Evolutionary conservation across 2,888 invertebrate species (phyloP).

Genomic region (Lasioglossum lativentre): DNA sequence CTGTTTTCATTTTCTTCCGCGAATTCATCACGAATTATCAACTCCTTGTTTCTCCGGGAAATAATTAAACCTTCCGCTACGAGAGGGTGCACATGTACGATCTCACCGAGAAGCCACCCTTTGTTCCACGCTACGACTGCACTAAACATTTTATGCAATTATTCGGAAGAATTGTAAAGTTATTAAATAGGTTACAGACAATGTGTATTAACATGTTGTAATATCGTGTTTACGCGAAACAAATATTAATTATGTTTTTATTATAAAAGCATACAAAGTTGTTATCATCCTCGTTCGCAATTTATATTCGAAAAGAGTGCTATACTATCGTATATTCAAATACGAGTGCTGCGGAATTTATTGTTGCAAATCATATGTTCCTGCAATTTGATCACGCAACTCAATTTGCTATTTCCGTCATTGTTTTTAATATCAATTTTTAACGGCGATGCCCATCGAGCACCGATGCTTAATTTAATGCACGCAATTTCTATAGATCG

Average conservation of each 20-base stretch:
- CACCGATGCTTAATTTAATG: background rate
- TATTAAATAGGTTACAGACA: too few species aligned
- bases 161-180: background rate
- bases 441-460: background rate
- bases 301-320: background rate
- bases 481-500: background rate
- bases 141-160: background rate
- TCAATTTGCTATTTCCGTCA: background rate
- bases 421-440: background rate
- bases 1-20: background rate
- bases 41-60: background rate
- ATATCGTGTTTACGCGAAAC: too few species aligned
- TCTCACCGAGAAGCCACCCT: background rate
- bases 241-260: background rate
- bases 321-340: too few species aligned
- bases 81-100: background rate
- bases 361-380: background rate
- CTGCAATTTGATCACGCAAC: background rate
- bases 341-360: background rate
- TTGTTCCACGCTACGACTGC: background rate
- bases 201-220: too few species aligned
- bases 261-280: background rate
- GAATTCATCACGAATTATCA: conserved; percentile 19
- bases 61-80: background rate
- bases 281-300: background rate